A percentile compares a stretch with the other conserved stretches of the same genome.
phyloP scores from a whole-genome alignment of 2,888 invertebrate species.

The Chouioia cunea region DNA sequence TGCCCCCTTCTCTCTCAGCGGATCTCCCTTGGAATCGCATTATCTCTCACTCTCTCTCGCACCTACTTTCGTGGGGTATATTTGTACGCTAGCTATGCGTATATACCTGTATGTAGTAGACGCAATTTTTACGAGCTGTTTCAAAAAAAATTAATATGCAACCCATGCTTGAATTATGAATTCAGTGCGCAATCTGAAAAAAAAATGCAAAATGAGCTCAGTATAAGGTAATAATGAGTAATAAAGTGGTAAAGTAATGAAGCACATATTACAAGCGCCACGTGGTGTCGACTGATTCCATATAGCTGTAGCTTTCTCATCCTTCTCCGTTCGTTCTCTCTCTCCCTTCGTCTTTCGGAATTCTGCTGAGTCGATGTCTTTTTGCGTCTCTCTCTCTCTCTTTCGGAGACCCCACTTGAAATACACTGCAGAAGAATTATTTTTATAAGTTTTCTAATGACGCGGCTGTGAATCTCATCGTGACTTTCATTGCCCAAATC shows the following conservation, averaged over 20 bases:
- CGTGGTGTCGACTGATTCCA: conserved; percentile 29
- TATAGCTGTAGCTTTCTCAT: conserved; percentile 12
- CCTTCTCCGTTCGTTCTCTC: not conserved
- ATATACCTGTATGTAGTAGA: conserved; percentile 64
- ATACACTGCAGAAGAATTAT: no score
- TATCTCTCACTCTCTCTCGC: conserved; percentile 37
- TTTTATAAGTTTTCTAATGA: conserved; percentile 28
- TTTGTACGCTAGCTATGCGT: conserved; percentile 54
- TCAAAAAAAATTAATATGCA: conserved; percentile 63
- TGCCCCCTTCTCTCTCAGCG: conserved; percentile 25
- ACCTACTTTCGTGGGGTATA: conserved; percentile 47
- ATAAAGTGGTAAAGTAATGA: conserved; percentile 60
- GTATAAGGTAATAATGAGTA: conserved; percentile 60
- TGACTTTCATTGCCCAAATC: conserved; percentile 23
- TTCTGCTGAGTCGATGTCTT: conserved; percentile 2
- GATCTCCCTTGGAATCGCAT: conserved; percentile 17
- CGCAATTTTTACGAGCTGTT: conserved; percentile 65
- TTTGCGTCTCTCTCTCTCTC: not conserved
- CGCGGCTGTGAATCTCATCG: conserved; percentile 14
- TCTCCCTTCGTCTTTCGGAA: conserved; percentile 6
- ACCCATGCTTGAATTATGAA: conserved; percentile 57
- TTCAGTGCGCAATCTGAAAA: conserved; percentile 58
- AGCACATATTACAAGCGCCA: conserved; percentile 51
- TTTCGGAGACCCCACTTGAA: no score
- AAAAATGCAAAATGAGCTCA: conserved; percentile 58